Evolutionary conservation across 1,140 invertebrate species (phyloP).

Genomic region (Trypoxylus dichotomus): DNA sequence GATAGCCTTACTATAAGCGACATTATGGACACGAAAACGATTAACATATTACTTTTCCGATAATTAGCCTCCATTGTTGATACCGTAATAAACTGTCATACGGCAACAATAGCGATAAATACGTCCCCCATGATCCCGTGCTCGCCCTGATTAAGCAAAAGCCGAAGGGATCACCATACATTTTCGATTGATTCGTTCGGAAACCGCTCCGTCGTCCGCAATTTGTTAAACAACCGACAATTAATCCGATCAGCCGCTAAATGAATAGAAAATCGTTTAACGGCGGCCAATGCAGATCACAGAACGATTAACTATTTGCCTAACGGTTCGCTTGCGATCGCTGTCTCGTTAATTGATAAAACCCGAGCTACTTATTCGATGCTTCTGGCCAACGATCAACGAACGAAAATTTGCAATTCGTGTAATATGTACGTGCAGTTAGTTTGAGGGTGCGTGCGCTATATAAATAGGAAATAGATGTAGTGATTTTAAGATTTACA

Average conservation of each 20-base stretch:
- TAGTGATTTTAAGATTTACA: too few species aligned
- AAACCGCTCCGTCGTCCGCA: conserved; percentile 23
- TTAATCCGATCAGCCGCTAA: conserved; percentile 24
- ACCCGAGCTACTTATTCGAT: conserved; percentile 6
- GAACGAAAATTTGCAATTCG: background rate
- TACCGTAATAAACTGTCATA: background rate
- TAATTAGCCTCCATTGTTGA: background rate
- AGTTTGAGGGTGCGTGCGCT: background rate
- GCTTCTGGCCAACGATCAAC: background rate
- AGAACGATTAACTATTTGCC: conserved; percentile 17
- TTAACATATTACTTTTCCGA: too few species aligned
- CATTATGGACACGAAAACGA: too few species aligned
- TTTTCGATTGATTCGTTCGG: conserved; percentile 15
- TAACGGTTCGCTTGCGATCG: conserved; percentile 17
- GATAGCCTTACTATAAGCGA: too few species aligned
- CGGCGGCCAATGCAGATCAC: conserved; percentile 21
- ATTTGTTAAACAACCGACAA: conserved; percentile 25
- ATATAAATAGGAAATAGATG: too few species aligned
- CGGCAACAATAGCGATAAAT: background rate
- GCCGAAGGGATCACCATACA: conserved; percentile 22
- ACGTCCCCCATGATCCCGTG: background rate
- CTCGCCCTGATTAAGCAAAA: background rate
- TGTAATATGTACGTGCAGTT: background rate
- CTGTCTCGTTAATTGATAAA: conserved; percentile 19
- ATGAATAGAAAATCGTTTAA: conserved; percentile 23